Base-by-base conservation (phyloP, 2,113 vertebrate genomes). In the Percina caprodes region DNA sequence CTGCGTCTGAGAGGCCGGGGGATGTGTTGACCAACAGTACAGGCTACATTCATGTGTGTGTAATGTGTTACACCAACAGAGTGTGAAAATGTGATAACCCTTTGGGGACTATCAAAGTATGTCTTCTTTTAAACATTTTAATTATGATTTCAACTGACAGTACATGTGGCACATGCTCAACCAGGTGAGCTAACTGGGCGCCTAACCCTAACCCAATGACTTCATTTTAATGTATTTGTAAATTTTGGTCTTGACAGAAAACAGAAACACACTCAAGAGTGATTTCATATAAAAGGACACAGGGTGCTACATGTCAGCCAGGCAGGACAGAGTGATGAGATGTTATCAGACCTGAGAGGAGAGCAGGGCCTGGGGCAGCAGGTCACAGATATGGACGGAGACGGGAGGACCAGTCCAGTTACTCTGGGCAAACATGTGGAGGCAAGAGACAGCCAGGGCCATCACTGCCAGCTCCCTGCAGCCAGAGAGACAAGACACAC, bases 321-420 rank as follows among this genome's bases (percentile, higher is more conserved):
- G 15, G 60, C 33, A 78, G 14, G 16, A 69, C 35, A 48, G 18
- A 14, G 14, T 5, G 52, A 58, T 4, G 66, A 45, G 62, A 52
- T 16, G 62, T 9, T 15, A 3, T 26, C 48, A 5, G 96, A 99
- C 98, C 96, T 97, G 94, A 82, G 62, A 73, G 83, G 96, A 88
- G 58, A 95, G 84, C 51, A 98, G 82, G 23, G 89, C 78, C n/a
- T 92, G 46, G 1, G 96, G 96, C 60, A 99, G 95, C 74, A 97
- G 88, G 26, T 98, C 96, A 21, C 94, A 91, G 26, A 95, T 75
- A 0, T 94, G 87, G 69, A 98, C 83, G 24, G 91, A 91, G 88
- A 96, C 84, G 8, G 92, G 93, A 73, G 98, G 98, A 6, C 98
- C 98, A 0, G 97, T 99, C 98, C 98, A 99, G 94, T 99, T 99